A percentile compares a stretch with the other conserved stretches of the same genome.
These are phyloP conservation scores for Zoroaster sp. DNA, from an alignment of 53 echinoderm and acorn worm species.

Conservation along the genomic window DNA sequence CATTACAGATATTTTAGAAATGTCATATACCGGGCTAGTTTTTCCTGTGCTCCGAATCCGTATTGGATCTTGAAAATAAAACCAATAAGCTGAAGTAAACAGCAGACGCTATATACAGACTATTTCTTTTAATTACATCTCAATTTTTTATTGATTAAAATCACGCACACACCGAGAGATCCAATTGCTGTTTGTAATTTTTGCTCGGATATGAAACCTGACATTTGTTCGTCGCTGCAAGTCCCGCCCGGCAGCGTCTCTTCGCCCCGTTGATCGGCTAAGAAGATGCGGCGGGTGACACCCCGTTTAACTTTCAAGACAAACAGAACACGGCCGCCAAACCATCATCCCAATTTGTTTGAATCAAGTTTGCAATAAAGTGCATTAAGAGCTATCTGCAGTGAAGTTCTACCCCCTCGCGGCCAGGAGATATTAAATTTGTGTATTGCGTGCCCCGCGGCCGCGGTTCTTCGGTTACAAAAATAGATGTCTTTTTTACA, in stretches of 20 bases:
- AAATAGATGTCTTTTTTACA: constrained; percentile 48
- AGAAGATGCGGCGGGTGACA: constrained; percentile 12
- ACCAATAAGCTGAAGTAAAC: too few species aligned
- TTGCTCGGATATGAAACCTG: not conserved
- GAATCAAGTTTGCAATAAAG: constrained; percentile 59
- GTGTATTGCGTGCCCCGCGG: constrained; percentile 36
- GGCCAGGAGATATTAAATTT: constrained; percentile 50
- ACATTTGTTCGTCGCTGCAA: not conserved
- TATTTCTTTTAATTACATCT: not conserved
- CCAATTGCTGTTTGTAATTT: constrained; percentile 15
- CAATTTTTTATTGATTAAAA: not conserved
- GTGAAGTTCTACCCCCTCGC: constrained; percentile 43
- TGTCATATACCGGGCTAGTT: too few species aligned
- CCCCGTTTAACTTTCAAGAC: constrained; percentile 12
- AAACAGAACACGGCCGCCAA: constrained; percentile 54
- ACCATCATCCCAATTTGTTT: constrained; percentile 51
- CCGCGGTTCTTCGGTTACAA: constrained; percentile 39
- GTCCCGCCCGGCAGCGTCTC: not conserved
- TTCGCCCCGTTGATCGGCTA: not conserved
- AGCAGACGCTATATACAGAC: too few species aligned
- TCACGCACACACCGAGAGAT: not conserved
- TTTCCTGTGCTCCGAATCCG: too few species aligned
- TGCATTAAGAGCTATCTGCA: constrained; percentile 57
- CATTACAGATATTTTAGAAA: too few species aligned
- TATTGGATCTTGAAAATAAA: too few species aligned